Evolutionary conservation across 2,113 vertebrate genomes (phyloP).

Genomic region (Arvicanthis niloticus): DNA sequence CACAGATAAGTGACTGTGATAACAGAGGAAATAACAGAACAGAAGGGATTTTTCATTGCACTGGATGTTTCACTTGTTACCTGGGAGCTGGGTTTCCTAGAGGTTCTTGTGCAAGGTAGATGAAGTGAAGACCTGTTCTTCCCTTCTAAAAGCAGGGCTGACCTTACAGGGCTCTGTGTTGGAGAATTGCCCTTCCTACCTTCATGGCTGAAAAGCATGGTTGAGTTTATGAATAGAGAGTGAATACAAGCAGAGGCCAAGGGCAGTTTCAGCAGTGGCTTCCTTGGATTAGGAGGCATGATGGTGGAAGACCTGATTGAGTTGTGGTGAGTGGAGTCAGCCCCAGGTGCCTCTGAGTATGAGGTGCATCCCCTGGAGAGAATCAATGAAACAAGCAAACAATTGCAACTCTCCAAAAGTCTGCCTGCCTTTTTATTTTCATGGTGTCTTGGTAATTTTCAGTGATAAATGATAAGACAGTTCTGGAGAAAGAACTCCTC

Average conservation of each 20-base stretch:
- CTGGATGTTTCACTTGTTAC: background rate
- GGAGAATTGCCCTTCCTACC: background rate
- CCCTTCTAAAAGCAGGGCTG: background rate
- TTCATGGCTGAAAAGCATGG: no score
- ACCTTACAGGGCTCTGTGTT: background rate
- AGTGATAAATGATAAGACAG: background rate
- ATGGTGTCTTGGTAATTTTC: background rate
- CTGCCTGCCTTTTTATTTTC: slow-evolving; percentile 22
- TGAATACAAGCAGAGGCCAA: background rate
- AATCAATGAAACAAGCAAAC: background rate
- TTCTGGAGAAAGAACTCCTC: background rate
- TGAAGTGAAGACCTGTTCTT: background rate
- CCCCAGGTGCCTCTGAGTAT: background rate
- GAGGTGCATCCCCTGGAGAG: background rate
- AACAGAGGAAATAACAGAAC: background rate
- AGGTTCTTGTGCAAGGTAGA: background rate
- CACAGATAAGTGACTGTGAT: background rate
- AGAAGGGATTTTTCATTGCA: background rate
- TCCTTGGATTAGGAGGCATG: background rate
- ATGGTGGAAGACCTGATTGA: background rate
- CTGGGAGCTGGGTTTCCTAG: background rate
- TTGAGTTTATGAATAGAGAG: background rate
- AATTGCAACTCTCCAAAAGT: background rate
- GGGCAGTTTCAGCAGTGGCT: background rate
- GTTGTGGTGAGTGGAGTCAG: background rate